A percentile compares a stretch with the other conserved stretches of the same genome.
Evolutionary conservation across 2,797 vertebrate genomes (phyloP).

Genomic region (Oreochromis mossambicus): DNA sequence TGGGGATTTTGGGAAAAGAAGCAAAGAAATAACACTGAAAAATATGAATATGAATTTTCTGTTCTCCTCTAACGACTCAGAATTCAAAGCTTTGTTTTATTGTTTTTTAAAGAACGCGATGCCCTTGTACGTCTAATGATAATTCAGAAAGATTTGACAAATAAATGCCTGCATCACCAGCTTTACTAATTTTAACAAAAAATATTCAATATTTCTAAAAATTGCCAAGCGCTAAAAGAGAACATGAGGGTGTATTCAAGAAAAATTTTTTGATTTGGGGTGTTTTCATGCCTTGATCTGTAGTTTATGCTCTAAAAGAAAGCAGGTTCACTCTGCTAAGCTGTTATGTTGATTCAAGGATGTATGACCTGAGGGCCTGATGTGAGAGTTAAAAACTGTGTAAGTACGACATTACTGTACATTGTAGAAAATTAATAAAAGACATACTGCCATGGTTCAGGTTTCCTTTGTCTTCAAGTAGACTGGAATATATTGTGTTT

Average conservation of each 20-base stretch:
- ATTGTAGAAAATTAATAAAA: constrained; percentile 61
- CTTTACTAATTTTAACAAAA: constrained; percentile 48
- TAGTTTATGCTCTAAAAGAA: constrained; percentile 69
- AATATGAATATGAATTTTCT: constrained; percentile 5
- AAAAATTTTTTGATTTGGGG: constrained; percentile 39
- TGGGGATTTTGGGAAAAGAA: neutral
- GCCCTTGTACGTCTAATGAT: constrained; percentile 23
- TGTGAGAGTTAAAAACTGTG: constrained; percentile 41
- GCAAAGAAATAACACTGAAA: neutral
- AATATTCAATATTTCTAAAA: constrained; percentile 36
- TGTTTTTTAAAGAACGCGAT: constrained; percentile 11
- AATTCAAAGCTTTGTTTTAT: constrained; percentile 15
- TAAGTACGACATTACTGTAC: constrained; percentile 59
- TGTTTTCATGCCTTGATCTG: constrained; percentile 42
- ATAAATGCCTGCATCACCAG: constrained; percentile 42
- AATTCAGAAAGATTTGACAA: constrained; percentile 34
- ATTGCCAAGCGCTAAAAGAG: constrained; percentile 32
- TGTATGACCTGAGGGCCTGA: constrained; percentile 57
- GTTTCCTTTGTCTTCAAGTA: constrained; percentile 47
- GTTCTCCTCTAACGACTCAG: neutral
- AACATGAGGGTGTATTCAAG: constrained; percentile 25
- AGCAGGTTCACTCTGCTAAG: constrained; percentile 45
- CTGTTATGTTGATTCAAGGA: constrained; percentile 69
- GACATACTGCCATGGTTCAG: constrained; percentile 57
- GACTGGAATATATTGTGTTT: constrained; percentile 36